Evolutionary conservation across 2,113 vertebrate species (phyloP), one percentile per base, ranked within the genome.

Genomic region (Cyprinodon brontotheroides): DNA sequence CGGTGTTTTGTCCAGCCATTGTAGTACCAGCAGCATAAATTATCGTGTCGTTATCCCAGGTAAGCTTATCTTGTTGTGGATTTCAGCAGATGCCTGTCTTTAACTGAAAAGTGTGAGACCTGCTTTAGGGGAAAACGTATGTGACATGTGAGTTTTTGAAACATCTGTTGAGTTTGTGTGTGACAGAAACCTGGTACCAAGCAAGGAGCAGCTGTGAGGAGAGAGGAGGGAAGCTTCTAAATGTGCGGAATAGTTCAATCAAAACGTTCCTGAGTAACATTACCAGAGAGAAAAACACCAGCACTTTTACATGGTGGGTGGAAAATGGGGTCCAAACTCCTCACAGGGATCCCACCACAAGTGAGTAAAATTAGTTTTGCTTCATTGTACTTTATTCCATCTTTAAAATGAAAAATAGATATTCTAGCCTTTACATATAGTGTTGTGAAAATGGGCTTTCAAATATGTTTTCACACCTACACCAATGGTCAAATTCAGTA

Each of bases 281-380:
- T 65, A 59, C 41, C 17, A 72, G 4, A 53, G 70, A 69, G 3
- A 40, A 29, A 68, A 62, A 76, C 3, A 61, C 3, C 15, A 38
- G 36, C 4, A 47, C 86, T 22, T 63, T 82, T 9, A 89, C 80
- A 2, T 95, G 89, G 92, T 96, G 95, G 95, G 84, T 95, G 11
- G 89, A 86, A 15, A 38, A 84, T 15, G 48, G 40, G 17, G 29
- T 79, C 79, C 41, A 14, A 17, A 71, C 37, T 15, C 22, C 20
- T 22, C 29, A 75, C 29, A 11, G n/a, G 41, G 65, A 69, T 48
- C 65, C 75, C 4, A 37, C 3, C 3, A 41, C 17, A 3, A 69
- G 94, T 94, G 73, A 94, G 92, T 86, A 45, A 65, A 62, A 60
- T 37, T n/a, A 39, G 9, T 22, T 59, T 45, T 50, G 65, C 14